phyloP scores from a whole-genome alignment of 92 coral and sea anemone species.

The Porites cylindrica region DNA sequence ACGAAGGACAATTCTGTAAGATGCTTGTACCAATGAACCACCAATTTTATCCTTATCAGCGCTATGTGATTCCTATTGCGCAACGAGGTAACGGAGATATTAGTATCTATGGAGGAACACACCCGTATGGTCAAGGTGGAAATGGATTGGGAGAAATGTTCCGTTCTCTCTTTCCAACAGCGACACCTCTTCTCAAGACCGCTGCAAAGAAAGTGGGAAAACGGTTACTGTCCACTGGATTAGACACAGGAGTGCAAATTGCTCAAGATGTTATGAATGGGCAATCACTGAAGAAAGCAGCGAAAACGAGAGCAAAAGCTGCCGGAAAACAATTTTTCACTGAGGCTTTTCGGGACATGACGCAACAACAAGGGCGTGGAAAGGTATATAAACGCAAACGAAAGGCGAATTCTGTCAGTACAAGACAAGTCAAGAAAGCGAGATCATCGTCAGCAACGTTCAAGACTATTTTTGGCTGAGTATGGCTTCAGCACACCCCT shows the following conservation, averaged over 20 bases:
- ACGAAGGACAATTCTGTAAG: not conserved
- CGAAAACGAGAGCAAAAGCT: not conserved
- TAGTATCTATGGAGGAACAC: constrained; percentile 4
- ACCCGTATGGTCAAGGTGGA: not conserved
- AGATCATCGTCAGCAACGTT: not conserved
- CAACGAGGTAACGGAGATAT: constrained; percentile 5
- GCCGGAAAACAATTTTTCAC: constrained; percentile 18
- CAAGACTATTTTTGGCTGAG: constrained; percentile 27
- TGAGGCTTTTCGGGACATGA: not conserved
- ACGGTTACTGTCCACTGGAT: constrained; percentile 13
- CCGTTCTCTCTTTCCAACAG: not conserved
- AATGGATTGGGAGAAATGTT: constrained; percentile 1
- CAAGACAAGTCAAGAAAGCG: not conserved
- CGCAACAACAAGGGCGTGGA: not conserved
- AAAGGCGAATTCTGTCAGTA: not conserved
- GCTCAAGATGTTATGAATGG: constrained; percentile 1
- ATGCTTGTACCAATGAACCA: constrained; percentile 2
- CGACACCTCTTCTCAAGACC: not conserved
- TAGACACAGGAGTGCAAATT: not conserved
- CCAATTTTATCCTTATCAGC: not conserved
- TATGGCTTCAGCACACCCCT: constrained; percentile 36
- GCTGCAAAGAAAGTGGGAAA: constrained; percentile 8
- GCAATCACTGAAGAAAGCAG: not conserved
- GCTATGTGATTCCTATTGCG: not conserved
- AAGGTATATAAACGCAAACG: constrained; percentile 1